Evolutionary conservation across 2,797 vertebrate genomes (phyloP).

Genomic region (Danio tinwini): DNA sequence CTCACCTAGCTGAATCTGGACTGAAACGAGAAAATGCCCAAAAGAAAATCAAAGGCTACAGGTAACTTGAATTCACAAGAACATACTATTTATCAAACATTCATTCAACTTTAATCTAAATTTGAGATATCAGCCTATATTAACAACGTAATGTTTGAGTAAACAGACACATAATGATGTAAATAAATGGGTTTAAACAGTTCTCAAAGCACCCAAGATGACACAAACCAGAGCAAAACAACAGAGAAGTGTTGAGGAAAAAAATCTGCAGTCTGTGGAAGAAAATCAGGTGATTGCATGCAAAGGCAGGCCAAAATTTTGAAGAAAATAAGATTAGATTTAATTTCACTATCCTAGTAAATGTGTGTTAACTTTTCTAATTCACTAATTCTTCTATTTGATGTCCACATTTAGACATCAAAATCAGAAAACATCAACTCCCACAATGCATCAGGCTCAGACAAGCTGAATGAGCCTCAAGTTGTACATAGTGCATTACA

Average conservation of each 20-base stretch:
- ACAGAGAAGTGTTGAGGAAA: constrained; percentile 51
- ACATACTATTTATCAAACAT: neutral
- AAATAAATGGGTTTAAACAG: neutral
- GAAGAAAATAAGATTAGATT: neutral
- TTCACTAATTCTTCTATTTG: neutral
- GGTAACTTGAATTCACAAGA: neutral
- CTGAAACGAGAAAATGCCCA: neutral
- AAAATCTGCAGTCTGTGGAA: constrained; percentile 11
- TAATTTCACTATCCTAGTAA: neutral
- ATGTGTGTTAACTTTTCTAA: neutral
- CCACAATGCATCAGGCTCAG: neutral
- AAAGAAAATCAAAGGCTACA: constrained; percentile 26
- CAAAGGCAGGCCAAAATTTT: neutral
- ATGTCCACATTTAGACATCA: constrained; percentile 17
- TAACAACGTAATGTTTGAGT: neutral
- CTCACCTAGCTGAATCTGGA: neutral
- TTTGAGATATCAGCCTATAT: neutral
- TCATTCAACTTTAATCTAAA: neutral
- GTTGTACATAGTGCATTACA: constrained; percentile 3
- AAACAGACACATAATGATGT: neutral
- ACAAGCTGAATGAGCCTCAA: constrained; percentile 18
- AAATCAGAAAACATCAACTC: neutral
- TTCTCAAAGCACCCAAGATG: constrained; percentile 47
- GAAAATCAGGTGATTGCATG: constrained; percentile 59
- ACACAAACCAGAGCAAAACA: constrained; percentile 59